These are phyloP conservation scores for Hepsetus odoe DNA, from an alignment of 2,113 vertebrate genomes.

Conservation along the genomic window DNA sequence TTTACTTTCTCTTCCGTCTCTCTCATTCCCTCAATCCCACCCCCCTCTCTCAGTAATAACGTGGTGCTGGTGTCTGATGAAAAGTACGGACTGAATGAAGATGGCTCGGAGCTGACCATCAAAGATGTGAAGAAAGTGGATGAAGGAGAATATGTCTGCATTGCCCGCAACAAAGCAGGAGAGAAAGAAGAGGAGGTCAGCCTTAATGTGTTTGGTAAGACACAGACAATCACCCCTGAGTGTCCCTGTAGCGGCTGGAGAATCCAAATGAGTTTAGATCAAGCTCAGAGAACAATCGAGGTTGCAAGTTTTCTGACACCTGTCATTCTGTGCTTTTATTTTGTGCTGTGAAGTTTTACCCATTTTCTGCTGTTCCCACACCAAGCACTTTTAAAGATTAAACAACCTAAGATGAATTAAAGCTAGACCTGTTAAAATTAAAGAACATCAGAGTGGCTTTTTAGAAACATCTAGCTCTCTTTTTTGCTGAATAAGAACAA, in stretches of 20 bases:
- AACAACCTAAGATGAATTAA: background rate
- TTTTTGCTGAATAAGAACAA: slow-evolving; percentile 25
- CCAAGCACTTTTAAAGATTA: background rate
- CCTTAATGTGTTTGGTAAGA: slow-evolving; percentile 95
- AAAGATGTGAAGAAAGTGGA: slow-evolving; percentile 88
- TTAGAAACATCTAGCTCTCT: slow-evolving; percentile 14
- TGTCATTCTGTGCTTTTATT: background rate
- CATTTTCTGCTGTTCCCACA: background rate
- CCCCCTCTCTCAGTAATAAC: slow-evolving; percentile 77
- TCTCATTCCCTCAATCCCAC: slow-evolving; percentile 19
- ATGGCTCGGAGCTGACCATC: slow-evolving; percentile 89
- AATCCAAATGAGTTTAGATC: slow-evolving; percentile 2
- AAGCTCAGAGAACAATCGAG: background rate
- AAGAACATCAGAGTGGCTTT: background rate
- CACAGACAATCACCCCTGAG: slow-evolving; percentile 35
- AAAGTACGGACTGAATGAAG: slow-evolving; percentile 88
- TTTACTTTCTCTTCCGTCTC: background rate
- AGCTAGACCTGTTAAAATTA: background rate
- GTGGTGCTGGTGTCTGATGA: slow-evolving; percentile 82
- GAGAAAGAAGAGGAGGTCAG: slow-evolving; percentile 86
- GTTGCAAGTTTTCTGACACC: slow-evolving; percentile 9
- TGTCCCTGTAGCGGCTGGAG: slow-evolving; percentile 11
- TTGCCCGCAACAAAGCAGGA: slow-evolving; percentile 94
- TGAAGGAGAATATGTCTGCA: slow-evolving; percentile 93
- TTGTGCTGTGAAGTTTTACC: background rate